Conservation (phyloP, 2,888 invertebrate species). For the Lepidocyrtoides sp. region DNA sequence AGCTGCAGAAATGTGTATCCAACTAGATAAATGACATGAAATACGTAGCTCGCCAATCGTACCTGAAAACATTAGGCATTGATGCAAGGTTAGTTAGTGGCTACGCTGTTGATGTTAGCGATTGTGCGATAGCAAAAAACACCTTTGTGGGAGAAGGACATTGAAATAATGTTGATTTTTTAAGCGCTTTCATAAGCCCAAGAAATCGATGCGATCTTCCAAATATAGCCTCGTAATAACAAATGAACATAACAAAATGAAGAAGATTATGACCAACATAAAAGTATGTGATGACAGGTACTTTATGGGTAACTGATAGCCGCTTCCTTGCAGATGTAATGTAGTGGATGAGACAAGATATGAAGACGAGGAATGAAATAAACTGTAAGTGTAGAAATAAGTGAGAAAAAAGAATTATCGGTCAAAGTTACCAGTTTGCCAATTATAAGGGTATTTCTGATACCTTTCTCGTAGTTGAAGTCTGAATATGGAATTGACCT, state of each 20-base stretch:
- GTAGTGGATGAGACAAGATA: constrained; percentile 30
- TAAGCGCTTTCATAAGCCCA: constrained; percentile 37
- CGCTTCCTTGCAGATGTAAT: constrained; percentile 40
- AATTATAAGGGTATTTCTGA: background rate
- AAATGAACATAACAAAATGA: constrained; percentile 49
- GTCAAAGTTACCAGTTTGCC: background rate
- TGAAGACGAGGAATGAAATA: background rate
- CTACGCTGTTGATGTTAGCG: no score
- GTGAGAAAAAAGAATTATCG: background rate
- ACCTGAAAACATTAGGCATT: no score
- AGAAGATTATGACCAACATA: constrained; percentile 61
- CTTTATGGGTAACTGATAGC: background rate
- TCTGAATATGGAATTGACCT: constrained; percentile 18
- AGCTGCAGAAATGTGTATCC: background rate
- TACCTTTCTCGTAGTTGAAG: constrained; percentile 54
- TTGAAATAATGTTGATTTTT: background rate
- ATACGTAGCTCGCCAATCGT: background rate
- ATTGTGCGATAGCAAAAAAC: no score
- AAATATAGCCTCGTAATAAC: constrained; percentile 23
- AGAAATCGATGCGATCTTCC: constrained; percentile 5
- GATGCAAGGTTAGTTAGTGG: no score
- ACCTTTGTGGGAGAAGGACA: no score
- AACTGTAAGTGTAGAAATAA: background rate
- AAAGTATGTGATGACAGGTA: constrained; percentile 53
- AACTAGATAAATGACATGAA: constrained; percentile 7